Conservation (phyloP, 2,888 invertebrate genomes). For the Alloscopus bannaensis region DNA sequence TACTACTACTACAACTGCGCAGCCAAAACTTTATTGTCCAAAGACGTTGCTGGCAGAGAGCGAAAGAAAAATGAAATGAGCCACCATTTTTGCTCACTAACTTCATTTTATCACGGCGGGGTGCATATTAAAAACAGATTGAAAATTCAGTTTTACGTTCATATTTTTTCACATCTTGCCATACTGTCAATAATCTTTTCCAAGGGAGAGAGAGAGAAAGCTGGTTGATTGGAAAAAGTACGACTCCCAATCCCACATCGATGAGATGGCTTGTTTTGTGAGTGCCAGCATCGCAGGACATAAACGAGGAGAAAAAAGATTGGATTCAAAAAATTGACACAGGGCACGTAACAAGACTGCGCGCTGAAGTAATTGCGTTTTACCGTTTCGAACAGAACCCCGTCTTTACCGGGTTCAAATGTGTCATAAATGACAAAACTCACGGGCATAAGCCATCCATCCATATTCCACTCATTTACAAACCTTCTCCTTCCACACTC, state of each 20-base stretch:
- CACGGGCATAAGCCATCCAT: no score
- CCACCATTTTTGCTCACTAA: conserved; percentile 23
- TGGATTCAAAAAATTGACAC: conserved; percentile 61
- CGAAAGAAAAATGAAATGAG: conserved; percentile 2
- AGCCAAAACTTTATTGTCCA: conserved; percentile 8
- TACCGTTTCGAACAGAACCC: conserved; percentile 33
- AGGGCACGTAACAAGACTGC: conserved; percentile 35
- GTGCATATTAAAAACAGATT: conserved; percentile 71
- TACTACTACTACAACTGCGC: no score
- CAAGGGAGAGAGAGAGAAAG: not conserved
- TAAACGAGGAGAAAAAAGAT: conserved; percentile 43
- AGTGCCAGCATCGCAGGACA: no score
- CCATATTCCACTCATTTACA: no score
- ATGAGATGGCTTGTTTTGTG: not conserved
- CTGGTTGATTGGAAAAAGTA: no score
- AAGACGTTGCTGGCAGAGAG: not conserved
- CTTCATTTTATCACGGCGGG: conserved; percentile 68
- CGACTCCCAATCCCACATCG: no score
- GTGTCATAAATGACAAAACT: conserved; percentile 41
- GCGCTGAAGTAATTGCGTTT: conserved; percentile 33
- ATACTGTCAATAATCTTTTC: conserved; percentile 22
- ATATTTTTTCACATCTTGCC: conserved; percentile 55
- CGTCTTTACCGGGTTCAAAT: no score
- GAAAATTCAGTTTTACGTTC: no score
- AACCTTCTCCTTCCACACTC: no score